Conservation (phyloP, 2,888 invertebrate genomes). For the Auanema sp. region DNA sequence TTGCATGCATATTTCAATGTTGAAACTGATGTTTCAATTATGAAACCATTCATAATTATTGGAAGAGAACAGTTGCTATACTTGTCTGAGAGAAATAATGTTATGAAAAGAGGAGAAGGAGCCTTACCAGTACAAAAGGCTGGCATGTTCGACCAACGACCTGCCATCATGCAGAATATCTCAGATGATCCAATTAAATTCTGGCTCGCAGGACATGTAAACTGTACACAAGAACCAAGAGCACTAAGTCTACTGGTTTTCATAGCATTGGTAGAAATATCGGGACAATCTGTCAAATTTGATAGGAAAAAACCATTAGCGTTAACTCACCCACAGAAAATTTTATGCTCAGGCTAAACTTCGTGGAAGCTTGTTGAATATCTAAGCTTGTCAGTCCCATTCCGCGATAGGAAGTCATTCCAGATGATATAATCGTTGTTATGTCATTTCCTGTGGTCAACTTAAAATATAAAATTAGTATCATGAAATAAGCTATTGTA, state of each 20-base stretch:
- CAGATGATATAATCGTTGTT: background rate
- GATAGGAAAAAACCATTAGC: constrained; percentile 2
- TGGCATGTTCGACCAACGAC: background rate
- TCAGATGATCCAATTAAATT: background rate
- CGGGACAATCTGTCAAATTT: constrained; percentile 9
- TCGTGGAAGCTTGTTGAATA: constrained; percentile 7
- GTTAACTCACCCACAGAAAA: constrained; percentile 10
- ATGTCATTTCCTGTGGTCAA: background rate
- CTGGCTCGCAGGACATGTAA: background rate
- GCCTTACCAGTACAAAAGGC: background rate
- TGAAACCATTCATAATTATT: too few relatives aligned
- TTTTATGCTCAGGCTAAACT: constrained; percentile 13
- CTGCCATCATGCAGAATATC: background rate
- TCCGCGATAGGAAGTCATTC: constrained; percentile 9
- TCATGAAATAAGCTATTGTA: background rate
- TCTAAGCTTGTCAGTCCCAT: background rate
- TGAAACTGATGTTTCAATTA: too few relatives aligned
- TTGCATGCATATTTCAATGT: too few relatives aligned
- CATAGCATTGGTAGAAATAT: background rate
- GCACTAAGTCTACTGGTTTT: background rate
- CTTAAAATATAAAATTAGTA: background rate
- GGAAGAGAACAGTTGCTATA: too few relatives aligned
- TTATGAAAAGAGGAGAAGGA: too few relatives aligned
- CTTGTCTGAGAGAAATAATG: too few relatives aligned
- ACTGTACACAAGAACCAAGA: background rate